Evolutionary conservation across 2,797 vertebrate species (phyloP).

Genomic region (Microctenopoma stevenorrisi): DNA sequence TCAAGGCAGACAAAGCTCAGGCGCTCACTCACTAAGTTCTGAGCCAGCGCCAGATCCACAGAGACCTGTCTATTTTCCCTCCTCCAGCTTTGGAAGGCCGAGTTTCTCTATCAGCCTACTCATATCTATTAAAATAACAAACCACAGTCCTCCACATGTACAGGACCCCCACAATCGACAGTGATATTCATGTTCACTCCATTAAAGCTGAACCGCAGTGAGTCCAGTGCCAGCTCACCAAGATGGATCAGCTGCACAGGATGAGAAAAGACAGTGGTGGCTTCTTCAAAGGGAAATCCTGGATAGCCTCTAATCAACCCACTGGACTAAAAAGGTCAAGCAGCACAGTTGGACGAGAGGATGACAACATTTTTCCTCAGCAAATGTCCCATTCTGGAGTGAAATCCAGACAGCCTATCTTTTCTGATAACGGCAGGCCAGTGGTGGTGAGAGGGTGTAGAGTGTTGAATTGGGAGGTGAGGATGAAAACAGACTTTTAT

Average conservation of each 20-base stretch:
- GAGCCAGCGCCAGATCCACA: slow-evolving; percentile 72
- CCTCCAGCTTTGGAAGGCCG: slow-evolving; percentile 64
- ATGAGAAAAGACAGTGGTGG: slow-evolving; percentile 72
- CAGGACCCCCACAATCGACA: slow-evolving; percentile 68
- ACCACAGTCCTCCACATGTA: slow-evolving; percentile 63
- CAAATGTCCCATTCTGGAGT: slow-evolving; percentile 82
- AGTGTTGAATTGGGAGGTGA: slow-evolving; percentile 86
- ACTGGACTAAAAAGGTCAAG: slow-evolving; percentile 77
- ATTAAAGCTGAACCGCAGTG: slow-evolving; percentile 71
- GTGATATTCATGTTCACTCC: slow-evolving; percentile 79
- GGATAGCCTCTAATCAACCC: slow-evolving; percentile 74
- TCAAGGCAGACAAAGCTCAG: slow-evolving; percentile 72
- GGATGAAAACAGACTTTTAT: slow-evolving; percentile 91
- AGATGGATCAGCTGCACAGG: slow-evolving; percentile 76
- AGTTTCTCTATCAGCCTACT: slow-evolving; percentile 75
- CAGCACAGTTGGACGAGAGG: slow-evolving; percentile 78
- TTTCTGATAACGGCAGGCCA: slow-evolving; percentile 88
- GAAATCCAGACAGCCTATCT: slow-evolving; percentile 92
- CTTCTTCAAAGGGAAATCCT: slow-evolving; percentile 70
- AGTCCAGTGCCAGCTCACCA: slow-evolving; percentile 76
- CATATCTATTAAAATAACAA: slow-evolving; percentile 81
- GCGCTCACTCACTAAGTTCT: slow-evolving; percentile 63
- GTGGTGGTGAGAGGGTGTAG: slow-evolving; percentile 84
- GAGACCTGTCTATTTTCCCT: slow-evolving; percentile 79
- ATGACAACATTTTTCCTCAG: slow-evolving; percentile 81